Base-by-base conservation (phyloP, 2,888 invertebrate genomes). In the Heliconius cydno region DNA sequence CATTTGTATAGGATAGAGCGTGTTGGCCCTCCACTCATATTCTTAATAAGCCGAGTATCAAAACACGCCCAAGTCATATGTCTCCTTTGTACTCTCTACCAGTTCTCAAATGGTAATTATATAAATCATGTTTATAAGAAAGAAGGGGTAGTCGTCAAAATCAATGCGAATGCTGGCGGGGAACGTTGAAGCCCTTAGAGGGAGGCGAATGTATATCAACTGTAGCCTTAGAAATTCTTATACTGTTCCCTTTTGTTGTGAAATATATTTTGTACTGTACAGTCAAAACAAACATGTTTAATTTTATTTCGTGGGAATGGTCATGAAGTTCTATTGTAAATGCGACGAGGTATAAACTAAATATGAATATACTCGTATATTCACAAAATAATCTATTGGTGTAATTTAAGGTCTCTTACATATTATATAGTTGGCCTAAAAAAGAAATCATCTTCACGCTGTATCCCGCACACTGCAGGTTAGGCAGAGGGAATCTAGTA, bases 131-230 rank as follows among this genome's bases (percentile, higher is more conserved):
- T 84, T 82, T 77, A 68, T 82, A 81, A 83, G 86, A 87, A 87
- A 30, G 88, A 92, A 92, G 91, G 93, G 93, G 92, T 93, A 90
- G 89, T 92, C 92, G 91, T 93, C 90, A 91, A 93, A 94, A 93
- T 93, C 94, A 94, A 94, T 94, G 94, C 90, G 38, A 73, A 7
- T 22, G 65, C 75, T 66, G 66, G 75, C 66, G 66, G 66, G 63
- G 66, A 30, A 65, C 30, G 41, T 28, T 25, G 75, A n/a, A 22
- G 30, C 65, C 41, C 46, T 30, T 63, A 63, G 75, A 66, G 75
- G 75, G 75, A 75, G 66, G 66, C 22, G 46, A 63, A 41, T 65
- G 41, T 75, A 22, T 73, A 73, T 60, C 75, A 65, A 28, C 28
- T 28, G 46, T 41, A 41, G 22, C 75, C 75, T 75, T 75, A 75